These are phyloP conservation scores for Hirtodrosophila duncani DNA, from an alignment of 2,888 invertebrate genomes.

Conservation along the genomic window DNA sequence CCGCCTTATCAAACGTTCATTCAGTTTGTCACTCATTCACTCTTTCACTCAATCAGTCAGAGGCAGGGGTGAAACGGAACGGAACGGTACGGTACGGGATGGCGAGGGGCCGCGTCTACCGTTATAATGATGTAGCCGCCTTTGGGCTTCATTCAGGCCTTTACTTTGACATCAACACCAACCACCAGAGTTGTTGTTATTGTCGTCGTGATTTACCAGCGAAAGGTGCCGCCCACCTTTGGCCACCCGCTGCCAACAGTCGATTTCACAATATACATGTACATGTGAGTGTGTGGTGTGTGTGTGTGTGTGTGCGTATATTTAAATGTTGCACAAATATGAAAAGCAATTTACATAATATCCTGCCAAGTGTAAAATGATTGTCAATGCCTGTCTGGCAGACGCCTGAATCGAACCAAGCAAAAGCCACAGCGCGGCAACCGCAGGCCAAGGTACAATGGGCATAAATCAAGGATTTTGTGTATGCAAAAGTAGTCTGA, in stretches of 20 bases:
- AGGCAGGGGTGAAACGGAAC: slow-evolving; percentile 8
- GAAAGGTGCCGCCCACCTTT: neutral
- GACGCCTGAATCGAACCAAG: slow-evolving; percentile 9
- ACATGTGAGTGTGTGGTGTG: slow-evolving; percentile 4
- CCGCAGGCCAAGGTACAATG: no score
- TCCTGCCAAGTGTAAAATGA: slow-evolving; percentile 73
- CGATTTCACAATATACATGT: slow-evolving; percentile 30
- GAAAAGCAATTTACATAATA: slow-evolving; percentile 74
- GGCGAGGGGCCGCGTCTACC: slow-evolving; percentile 30
- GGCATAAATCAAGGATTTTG: no score
- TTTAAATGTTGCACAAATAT: slow-evolving; percentile 74
- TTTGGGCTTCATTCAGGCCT: slow-evolving; percentile 44
- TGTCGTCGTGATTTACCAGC: slow-evolving; percentile 27
- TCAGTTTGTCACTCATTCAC: slow-evolving; percentile 45
- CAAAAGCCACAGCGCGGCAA: no score
- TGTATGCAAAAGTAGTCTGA: no score
- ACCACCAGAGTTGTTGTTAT: slow-evolving; percentile 2
- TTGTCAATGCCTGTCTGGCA: slow-evolving; percentile 61
- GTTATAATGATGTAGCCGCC: slow-evolving; percentile 62
- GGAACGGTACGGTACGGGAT: no score
- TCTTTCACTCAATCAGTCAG: slow-evolving; percentile 65
- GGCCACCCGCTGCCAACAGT: slow-evolving; percentile 2
- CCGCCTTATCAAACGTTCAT: neutral
- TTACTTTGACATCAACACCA: slow-evolving; percentile 62
- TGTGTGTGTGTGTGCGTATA: slow-evolving; percentile 41